Percentiles rank a stretch among this genome's conserved stretches.
phyloP scores from a whole-genome alignment of 2,797 vertebrate genomes.

The Eutrigla gurnardus region DNA sequence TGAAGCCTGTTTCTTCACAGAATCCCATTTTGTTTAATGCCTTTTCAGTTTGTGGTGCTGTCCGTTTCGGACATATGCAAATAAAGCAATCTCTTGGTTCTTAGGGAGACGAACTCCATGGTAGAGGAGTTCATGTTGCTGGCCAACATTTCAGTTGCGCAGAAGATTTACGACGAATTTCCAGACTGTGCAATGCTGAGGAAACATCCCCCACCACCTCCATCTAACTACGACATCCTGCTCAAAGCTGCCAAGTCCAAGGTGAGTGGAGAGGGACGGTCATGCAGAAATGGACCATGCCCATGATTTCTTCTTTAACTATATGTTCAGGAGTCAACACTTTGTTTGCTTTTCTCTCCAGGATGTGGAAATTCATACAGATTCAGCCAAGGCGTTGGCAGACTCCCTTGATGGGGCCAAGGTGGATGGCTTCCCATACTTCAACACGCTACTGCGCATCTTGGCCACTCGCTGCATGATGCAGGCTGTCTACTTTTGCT shows the following conservation, averaged over 20 bases:
- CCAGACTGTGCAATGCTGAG: conserved; percentile 94
- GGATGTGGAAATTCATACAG: conserved; percentile 90
- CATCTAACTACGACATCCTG: conserved; percentile 96
- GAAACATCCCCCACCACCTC: conserved; percentile 96
- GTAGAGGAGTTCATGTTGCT: conserved; percentile 99
- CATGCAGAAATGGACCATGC: background rate
- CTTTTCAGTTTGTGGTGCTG: background rate
- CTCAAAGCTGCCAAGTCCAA: conserved; percentile 93
- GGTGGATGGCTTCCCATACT: conserved; percentile 88
- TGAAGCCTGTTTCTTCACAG: background rate
- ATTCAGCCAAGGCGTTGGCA: conserved; percentile 94
- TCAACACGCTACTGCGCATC: conserved; percentile 95
- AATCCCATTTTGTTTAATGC: background rate
- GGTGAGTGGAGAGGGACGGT: conserved; percentile 73
- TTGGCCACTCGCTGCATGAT: conserved; percentile 98
- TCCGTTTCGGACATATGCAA: conserved; percentile 6
- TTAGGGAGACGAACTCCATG: conserved; percentile 98
- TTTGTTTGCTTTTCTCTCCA: conserved; percentile 59
- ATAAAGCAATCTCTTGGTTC: conserved; percentile 11
- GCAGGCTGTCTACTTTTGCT: conserved; percentile 99
- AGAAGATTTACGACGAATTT: conserved; percentile 97
- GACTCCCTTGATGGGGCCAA: conserved; percentile 92
- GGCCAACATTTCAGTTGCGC: conserved; percentile 97
- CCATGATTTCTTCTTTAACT: background rate
- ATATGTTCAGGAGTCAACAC: background rate